Evolutionary conservation across 1,140 invertebrate species (phyloP), one percentile per base, ranked within the genome.

Genomic region (Drosophila erecta): DNA sequence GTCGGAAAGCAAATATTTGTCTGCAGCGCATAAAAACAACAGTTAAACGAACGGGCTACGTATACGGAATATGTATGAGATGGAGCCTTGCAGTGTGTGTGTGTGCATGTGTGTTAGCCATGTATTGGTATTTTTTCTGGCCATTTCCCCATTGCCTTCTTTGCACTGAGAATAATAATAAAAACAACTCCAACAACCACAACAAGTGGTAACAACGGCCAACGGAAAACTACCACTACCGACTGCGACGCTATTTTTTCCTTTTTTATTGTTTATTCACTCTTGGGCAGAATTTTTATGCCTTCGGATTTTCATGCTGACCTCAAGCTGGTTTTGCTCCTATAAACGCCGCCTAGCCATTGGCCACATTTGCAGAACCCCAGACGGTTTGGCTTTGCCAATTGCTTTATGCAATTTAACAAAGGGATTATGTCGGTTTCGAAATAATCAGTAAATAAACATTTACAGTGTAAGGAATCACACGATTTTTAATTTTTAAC

Each of bases 1-100:
- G 90, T 91, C 90, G 90, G 90, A 91, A 91, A 91, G 90, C 90
- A 91, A 91, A 91, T 91, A 91, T 91, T 91, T 91, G 90, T 91
- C 90, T 91, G 90, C 90, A 91, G 86, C 90, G 86, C 90, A 91
- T 91, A 91, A 91, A 91, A 91, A 91, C 90, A 91, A 91, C 90
- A 91, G 90, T 91, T 91, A 91, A 91, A 76, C 83, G 85, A 89
- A 90, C 85, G 80, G 90, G 83, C 77, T 91, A 87, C 90, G 85
- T 90, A 90, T 77, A 81, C 83, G 71, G 90, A 90, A 91, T 87
- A 91, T 84, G 76, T 79, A 89, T 89, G 84, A 89, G 84, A 83
- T 79, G 78, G 60, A 66, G 51, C 66, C 75, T 69, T 30, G 30
- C 30, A 30, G 58, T 61, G 66, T 44, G 33, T 35, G 73, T 58